These are phyloP conservation scores for Propithecus coquereli DNA, from an alignment of 2,113 vertebrate genomes.

Conservation along the genomic window DNA sequence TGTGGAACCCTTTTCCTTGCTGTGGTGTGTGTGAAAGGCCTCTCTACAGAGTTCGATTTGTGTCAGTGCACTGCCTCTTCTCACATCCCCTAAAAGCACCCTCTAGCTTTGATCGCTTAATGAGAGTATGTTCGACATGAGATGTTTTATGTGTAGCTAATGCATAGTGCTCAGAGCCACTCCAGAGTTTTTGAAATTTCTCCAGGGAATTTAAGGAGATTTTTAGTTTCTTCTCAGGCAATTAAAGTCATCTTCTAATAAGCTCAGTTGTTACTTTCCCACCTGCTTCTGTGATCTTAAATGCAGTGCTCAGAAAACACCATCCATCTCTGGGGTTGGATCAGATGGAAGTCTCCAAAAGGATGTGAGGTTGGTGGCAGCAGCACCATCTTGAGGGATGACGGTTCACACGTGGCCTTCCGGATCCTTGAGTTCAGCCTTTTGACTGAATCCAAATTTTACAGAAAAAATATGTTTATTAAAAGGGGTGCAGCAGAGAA, in stretches of 20 bases:
- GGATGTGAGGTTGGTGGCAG: not conserved
- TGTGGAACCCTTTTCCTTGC: not conserved
- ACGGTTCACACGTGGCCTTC: not conserved
- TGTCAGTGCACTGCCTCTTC: not conserved
- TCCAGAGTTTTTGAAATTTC: constrained; percentile 10
- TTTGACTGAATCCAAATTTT: too few species aligned
- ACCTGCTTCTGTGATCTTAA: constrained; percentile 8
- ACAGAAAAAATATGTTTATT: too few species aligned
- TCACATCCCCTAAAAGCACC: not conserved
- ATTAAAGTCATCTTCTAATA: constrained; percentile 29
- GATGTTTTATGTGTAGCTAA: not conserved
- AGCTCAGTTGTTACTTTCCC: not conserved
- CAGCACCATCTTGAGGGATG: accelerated
- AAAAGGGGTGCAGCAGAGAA: too few species aligned
- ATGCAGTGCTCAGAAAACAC: not conserved
- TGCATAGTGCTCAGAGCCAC: not conserved
- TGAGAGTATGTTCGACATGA: not conserved
- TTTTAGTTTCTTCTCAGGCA: constrained; percentile 42
- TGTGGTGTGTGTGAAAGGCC: not conserved
- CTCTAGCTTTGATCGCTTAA: not conserved
- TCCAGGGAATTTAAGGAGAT: constrained; percentile 29
- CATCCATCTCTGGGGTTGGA: not conserved
- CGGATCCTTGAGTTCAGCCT: too few species aligned
- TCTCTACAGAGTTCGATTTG: not conserved
- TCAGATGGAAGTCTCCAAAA: not conserved